Conservation (phyloP, 2,888 invertebrate genomes). For the Dasypogon diadema region DNA sequence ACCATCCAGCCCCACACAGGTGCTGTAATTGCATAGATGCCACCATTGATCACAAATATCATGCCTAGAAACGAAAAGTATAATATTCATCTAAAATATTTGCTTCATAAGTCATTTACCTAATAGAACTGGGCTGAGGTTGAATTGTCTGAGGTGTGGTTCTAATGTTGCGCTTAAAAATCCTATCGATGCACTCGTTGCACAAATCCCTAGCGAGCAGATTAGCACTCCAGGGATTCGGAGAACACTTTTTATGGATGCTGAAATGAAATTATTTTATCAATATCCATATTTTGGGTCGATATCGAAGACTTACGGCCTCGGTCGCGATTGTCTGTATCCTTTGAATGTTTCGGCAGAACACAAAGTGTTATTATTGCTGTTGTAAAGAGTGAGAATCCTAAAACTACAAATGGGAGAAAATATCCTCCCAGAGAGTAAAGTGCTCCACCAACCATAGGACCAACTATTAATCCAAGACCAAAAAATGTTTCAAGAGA, state of each 20-base stretch:
- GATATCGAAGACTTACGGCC: constrained; percentile 77
- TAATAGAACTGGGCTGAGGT: constrained; percentile 56
- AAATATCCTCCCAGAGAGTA: constrained; percentile 84
- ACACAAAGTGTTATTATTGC: constrained; percentile 81
- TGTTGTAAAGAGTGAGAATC: constrained; percentile 79
- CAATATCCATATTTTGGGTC: not conserved
- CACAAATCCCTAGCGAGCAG: constrained; percentile 78
- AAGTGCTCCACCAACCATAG: constrained; percentile 88
- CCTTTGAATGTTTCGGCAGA: constrained; percentile 75
- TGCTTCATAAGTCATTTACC: constrained; percentile 53
- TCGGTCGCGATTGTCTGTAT: constrained; percentile 71
- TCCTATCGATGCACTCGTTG: constrained; percentile 85
- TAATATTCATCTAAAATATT: constrained; percentile 2
- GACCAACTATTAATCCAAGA: constrained; percentile 87
- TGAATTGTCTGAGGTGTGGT: constrained; percentile 77
- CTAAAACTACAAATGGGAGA: constrained; percentile 84
- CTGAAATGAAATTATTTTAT: constrained; percentile 68
- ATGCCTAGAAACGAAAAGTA: constrained; percentile 77
- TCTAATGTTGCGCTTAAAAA: constrained; percentile 91
- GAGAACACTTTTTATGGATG: constrained; percentile 75
- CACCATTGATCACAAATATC: constrained; percentile 88
- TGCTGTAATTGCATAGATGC: constrained; percentile 82
- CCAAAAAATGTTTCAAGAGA: constrained; percentile 91
- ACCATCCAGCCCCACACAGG: constrained; percentile 86
- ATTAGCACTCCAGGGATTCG: constrained; percentile 81